Conservation (phyloP, 2,797 vertebrate species). For the Percopsis omiscomaycus region DNA sequence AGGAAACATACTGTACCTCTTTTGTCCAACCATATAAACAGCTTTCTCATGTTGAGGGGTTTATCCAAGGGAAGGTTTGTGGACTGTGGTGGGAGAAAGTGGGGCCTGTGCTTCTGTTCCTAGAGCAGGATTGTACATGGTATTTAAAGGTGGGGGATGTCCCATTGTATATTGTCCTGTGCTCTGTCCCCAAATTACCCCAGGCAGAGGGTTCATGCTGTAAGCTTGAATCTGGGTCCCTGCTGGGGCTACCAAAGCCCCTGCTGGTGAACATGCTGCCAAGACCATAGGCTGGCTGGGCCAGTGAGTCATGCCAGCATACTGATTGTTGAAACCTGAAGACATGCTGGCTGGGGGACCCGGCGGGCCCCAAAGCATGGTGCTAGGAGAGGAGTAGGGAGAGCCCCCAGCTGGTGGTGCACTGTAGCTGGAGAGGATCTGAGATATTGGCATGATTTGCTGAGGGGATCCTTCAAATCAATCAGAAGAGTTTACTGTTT, state of each 20-base stretch:
- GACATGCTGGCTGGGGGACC: constrained; percentile 21
- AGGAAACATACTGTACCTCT: not conserved
- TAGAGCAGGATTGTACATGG: not conserved
- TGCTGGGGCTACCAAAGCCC: constrained; percentile 11
- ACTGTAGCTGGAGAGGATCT: constrained; percentile 63
- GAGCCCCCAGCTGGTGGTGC: constrained; percentile 45
- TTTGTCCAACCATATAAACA: not conserved
- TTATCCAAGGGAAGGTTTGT: constrained; percentile 23
- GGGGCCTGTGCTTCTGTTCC: constrained; percentile 3
- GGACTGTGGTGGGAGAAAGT: not conserved
- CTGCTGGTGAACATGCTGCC: constrained; percentile 29
- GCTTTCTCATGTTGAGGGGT: not conserved
- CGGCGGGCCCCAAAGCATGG: constrained; percentile 49
- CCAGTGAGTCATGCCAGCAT: constrained; percentile 31
- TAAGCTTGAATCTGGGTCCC: constrained; percentile 11
- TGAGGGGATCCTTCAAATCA: constrained; percentile 42
- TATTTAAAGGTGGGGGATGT: constrained; percentile 7
- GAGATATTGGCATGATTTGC: constrained; percentile 41
- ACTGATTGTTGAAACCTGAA: constrained; percentile 22
- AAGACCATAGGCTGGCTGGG: constrained; percentile 16
- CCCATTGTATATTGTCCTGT: not conserved
- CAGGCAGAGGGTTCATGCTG: not conserved
- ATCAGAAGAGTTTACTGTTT: not conserved
- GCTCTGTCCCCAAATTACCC: constrained; percentile 10
- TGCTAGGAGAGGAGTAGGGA: constrained; percentile 32